phyloP scores from a whole-genome alignment of 2,888 invertebrate genomes.

The Cryptops parisi region DNA sequence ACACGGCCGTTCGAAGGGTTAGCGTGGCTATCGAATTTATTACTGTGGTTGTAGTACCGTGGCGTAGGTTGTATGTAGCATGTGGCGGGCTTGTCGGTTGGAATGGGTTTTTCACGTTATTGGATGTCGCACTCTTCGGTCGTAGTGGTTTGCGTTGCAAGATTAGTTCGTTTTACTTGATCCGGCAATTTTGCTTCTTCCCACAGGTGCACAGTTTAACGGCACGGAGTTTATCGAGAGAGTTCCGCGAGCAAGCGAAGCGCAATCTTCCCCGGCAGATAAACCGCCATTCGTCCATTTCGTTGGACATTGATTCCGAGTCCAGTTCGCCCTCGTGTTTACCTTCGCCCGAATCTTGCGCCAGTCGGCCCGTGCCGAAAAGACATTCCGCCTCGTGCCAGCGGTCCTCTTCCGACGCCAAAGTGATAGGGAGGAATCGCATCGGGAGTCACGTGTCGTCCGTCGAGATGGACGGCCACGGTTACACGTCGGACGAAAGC shows the following conservation, averaged over 20 bases:
- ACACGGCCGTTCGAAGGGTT: not conserved
- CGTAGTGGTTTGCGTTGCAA: too few species aligned
- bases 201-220: slow-evolving; percentile 57
- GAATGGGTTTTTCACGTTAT: too few species aligned
- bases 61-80: too few species aligned
- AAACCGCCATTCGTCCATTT: slow-evolving; percentile 10
- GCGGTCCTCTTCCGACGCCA: not conserved
- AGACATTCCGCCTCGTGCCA: not conserved
- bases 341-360: not conserved
- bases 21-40: too few species aligned
- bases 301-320: slow-evolving; percentile 2
- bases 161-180: too few species aligned
- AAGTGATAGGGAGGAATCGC: too few species aligned
- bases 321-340: not conserved
- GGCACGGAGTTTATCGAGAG: slow-evolving; percentile 58
- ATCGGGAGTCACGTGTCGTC: not conserved
- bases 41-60: too few species aligned
- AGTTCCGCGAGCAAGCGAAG: slow-evolving; percentile 46
- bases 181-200: too few species aligned
- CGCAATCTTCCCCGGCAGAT: slow-evolving; percentile 9
- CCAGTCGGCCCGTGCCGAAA: not conserved
- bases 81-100: too few species aligned
- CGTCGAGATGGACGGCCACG: slow-evolving; percentile 15
- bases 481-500: slow-evolving; percentile 22
- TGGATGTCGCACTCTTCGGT: too few species aligned